Conservation (phyloP, 1,140 invertebrate genomes). For the Littorina saxatilis region DNA sequence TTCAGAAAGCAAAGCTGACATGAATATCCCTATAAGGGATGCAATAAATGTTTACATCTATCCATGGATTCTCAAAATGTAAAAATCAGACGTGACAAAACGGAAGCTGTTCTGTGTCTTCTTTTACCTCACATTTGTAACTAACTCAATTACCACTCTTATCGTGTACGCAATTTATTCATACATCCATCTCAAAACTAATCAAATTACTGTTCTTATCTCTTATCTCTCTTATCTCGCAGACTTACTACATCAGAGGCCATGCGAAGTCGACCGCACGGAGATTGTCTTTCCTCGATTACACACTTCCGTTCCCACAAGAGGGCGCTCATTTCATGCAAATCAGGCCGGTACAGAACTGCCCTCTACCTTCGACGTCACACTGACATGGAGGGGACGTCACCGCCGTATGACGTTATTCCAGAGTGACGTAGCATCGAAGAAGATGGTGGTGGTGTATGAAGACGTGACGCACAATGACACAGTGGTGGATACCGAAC, state of each 20-base stretch:
- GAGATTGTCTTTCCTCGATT: slow-evolving; percentile 35
- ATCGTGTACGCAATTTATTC: too few relatives aligned
- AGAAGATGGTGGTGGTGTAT: slow-evolving; percentile 38
- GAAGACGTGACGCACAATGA: slow-evolving; percentile 42
- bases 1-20: too few relatives aligned
- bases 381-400: slow-evolving; percentile 35
- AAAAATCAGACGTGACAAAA: too few relatives aligned
- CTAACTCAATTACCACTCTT: too few relatives aligned
- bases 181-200: too few relatives aligned
- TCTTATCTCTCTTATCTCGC: background rate
- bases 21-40: too few relatives aligned
- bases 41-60: too few relatives aligned
- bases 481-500: slow-evolving; percentile 43
- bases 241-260: slow-evolving; percentile 28
- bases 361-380: slow-evolving; percentile 6
- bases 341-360: background rate
- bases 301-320: background rate
- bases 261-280: slow-evolving; percentile 22
- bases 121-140: too few relatives aligned
- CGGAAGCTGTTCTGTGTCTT: too few relatives aligned
- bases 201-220: too few relatives aligned
- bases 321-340: background rate
- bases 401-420: slow-evolving; percentile 28
- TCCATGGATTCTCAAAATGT: too few relatives aligned
- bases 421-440: slow-evolving; percentile 35